Conservation (phyloP, 2,797 vertebrate genomes). For the Cyprinella venusta region DNA sequence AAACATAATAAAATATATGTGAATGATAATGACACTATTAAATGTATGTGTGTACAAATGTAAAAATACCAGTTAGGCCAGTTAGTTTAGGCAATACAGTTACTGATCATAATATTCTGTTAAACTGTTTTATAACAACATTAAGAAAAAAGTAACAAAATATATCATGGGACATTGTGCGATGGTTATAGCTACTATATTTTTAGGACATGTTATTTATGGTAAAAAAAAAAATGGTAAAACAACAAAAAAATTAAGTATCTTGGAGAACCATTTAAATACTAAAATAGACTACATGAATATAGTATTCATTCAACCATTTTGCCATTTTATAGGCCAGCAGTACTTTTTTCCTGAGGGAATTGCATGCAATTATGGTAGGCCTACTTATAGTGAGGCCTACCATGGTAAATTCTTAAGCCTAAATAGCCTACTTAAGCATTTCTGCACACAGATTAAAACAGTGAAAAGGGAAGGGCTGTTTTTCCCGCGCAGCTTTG, state of each 20-base stretch:
- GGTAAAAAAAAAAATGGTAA: not conserved
- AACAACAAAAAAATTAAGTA: not conserved
- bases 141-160: not conserved
- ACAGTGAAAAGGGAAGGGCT: not conserved
- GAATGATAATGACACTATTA: not conserved
- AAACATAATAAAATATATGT: not conserved
- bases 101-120: not conserved
- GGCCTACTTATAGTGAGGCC: not conserved
- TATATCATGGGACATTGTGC: not conserved
- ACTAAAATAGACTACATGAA: not conserved
- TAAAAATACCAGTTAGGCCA: not conserved
- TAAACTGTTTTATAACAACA: not conserved
- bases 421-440: not conserved
- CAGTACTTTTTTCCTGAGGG: not conserved
- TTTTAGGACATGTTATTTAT: not conserved
- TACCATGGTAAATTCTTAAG: not conserved
- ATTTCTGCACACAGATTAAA: not conserved
- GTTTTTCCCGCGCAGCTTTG: conserved; percentile 11
- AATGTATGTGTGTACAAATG: not conserved
- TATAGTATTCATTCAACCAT: not conserved
- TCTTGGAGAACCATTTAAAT: not conserved
- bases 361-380: not conserved
- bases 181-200: not conserved
- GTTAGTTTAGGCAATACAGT: no score
- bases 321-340: not conserved